Base-by-base conservation (phyloP, 2,888 invertebrate genomes). In the Tyria jacobaeae region DNA sequence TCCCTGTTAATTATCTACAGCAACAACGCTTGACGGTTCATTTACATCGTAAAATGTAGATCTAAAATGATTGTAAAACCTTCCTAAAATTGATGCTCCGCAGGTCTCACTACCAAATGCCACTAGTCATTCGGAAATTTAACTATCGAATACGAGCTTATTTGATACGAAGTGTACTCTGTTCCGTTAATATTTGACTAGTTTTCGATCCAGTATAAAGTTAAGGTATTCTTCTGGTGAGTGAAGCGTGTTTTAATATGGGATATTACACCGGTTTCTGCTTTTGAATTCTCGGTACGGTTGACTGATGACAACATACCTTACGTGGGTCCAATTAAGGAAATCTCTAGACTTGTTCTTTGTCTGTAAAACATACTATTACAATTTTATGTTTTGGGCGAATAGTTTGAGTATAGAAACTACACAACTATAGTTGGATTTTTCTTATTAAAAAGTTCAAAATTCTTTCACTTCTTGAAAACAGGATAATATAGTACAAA, bases 271-370 rank as follows among this genome's bases (percentile, higher is more conserved):
- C 48, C 47, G 50, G 59, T 37, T 49, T 49, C 62, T 64, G 68
- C 63, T 66, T 72, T 67, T 24, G 25, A 61, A 58, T 62, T 51
- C 64, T 41, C 49, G 49, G 66, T 64, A 70, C 68, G 57, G 69
- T 69, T 69, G 64, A 70, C 68, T 75, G 62, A 64, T 74, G 69
- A 73, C 65, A 73, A 65, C 70, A 61, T 67, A 62, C 57, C 54
- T 64, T 47, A 54, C 58, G 64, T 70, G 67, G 67, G 63, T 48
- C 59, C 68, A 68, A 67, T 74, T 65, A 76, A 62, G 66, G 50
- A 57, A 65, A 70, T 57, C 72, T 72, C 34, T 56, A 27, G 58
- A 60, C 49, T 68, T 64, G 37, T 35, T 62, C n/a, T 37, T 62
- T 51, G 44, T 60, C 27, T 39, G 44, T 27, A 5, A 53, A 66